Base-by-base conservation (phyloP, 2,113 vertebrate genomes). In the Malurus melanocephalus region DNA sequence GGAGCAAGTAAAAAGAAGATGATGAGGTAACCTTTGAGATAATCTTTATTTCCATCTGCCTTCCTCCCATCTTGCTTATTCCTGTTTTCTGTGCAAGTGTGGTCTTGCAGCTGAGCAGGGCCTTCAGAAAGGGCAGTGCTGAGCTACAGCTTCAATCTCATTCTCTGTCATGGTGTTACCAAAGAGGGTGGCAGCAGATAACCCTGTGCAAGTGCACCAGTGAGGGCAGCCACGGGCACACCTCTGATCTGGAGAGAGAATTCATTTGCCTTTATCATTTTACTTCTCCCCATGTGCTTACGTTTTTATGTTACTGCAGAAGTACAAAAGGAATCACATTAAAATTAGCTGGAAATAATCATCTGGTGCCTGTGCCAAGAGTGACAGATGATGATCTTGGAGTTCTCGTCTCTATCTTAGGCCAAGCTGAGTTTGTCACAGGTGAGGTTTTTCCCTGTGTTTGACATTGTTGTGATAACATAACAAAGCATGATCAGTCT, bases 311-410 rank as follows among this genome's bases (percentile, higher is more conserved):
- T 95, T 94, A 21, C 9, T 80, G 56, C 60, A 95, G 87, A 60
- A 6, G 8, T 35, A 28, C 61, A 33, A 87, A 95, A 69, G 95
- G 55, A 42, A 61, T 97, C 51, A 96, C 92, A 11, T 60, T 99
- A 87, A 97, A 96, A 33, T 93, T 99, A 80, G 71, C 95, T 78
- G 98, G 98, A 82, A 99, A 98, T 93, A 93, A 95, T 67, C 64
- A 16, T 8, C 84, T 96, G 52, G 77, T 88, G 55, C 77, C 82
- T 35, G 95, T 94, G 33, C 95, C 97, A 38, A 97, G 88, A 92
- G 83, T 99, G 43, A 93, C 94, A 27, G 97, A 98, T 73, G 56
- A 89, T 11, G 98, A 99, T 88, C 93, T 97, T 78, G 82, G 93
- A 22, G 92, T 88, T 76, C 93, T 99, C 55, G 89, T 89, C 10